Percentiles rank a stretch among this genome's conserved stretches.
Conservation (phyloP, 2,113 vertebrate species). For the Daubentonia madagascariensis region DNA sequence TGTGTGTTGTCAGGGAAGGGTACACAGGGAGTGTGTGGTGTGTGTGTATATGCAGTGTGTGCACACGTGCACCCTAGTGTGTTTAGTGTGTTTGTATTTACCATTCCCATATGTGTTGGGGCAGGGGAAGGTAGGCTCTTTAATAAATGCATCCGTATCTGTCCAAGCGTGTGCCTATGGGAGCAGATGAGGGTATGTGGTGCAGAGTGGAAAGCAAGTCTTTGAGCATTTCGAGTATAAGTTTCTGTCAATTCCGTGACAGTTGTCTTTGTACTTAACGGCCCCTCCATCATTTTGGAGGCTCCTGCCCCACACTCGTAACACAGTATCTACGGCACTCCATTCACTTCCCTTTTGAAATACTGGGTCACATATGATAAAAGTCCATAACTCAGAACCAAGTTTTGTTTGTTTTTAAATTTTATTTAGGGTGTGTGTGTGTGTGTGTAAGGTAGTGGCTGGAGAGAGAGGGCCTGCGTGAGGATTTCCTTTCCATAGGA, state of each 20-base stretch:
- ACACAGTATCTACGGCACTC: too few species aligned
- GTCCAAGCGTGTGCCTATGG: not conserved
- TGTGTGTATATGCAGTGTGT: not conserved
- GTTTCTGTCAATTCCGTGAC: not conserved
- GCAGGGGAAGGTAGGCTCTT: accelerated
- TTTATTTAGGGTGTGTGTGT: not conserved
- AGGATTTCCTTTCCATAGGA: not conserved
- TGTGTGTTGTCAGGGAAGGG: too few species aligned
- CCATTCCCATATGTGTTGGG: too few species aligned
- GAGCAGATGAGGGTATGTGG: accelerated
- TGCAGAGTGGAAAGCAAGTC: not conserved
- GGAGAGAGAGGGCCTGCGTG: not conserved
- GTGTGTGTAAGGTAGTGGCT: not conserved
- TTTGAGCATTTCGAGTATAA: not conserved
- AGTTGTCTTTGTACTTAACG: not conserved
- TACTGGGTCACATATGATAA: not conserved
- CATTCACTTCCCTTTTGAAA: slow-evolving; percentile 1
- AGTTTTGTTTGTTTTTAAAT: not conserved
- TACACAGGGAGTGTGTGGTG: not conserved
- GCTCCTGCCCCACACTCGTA: not conserved
- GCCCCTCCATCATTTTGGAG: not conserved
- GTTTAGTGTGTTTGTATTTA: not conserved
- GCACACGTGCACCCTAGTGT: not conserved
- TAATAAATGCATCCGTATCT: not conserved
- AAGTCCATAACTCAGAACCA: not conserved